Evolutionary conservation across 2,113 vertebrate species (phyloP), one percentile per base, ranked within the genome.

Genomic region (Rhynchomys soricoides): DNA sequence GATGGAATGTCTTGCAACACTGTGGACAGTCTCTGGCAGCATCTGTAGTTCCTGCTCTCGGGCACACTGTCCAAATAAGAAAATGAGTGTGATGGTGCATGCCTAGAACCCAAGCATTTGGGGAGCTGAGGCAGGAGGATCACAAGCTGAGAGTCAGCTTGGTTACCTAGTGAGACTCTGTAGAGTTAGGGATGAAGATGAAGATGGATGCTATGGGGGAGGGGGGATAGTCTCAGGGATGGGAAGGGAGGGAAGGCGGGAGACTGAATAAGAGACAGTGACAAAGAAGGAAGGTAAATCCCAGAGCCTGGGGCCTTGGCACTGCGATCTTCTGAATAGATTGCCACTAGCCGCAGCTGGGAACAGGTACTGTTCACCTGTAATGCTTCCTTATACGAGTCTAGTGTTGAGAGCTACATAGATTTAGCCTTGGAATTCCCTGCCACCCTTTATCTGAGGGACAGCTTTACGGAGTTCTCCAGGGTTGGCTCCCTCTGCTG

Each of bases 161-260:
- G 52, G 29, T 16, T 7, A 59, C 71, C 17, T 43, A 59, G 87
- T 43, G 55, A 81, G 52, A 13, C 22, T 24, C 15, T 43, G 37
- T 10, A 31, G 50, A 55, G 13, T 52, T 55, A 34, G 8, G 13
- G n/a, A 40, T 16, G 68, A 40, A 43, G 24, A 24, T 5, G 55
- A 48, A 37, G 24, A 74, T n/a, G 68, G 10, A 29, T 34, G 68
- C 34, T 6, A 17, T 16, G 34, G 66, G 1, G 8, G 5, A 26
- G 21, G 29, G 29, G 8, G 68, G 50, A 0, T 0, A 2, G 34
- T 37, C 10, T 48, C 10, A 17, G 15, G 11, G 66, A 9, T 37
- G 12, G 66, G 12, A 11, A 45, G 29, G 71, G 40, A 34, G 71
- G n/a, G 29, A 13, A 7, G 40, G 10, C 5, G 50, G 15, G 22